Percentiles rank a stretch among this genome's conserved stretches.
These are phyloP conservation scores for Calliopsis andreniformis DNA, from an alignment of 1,140 invertebrate genomes.

Conservation along the genomic window DNA sequence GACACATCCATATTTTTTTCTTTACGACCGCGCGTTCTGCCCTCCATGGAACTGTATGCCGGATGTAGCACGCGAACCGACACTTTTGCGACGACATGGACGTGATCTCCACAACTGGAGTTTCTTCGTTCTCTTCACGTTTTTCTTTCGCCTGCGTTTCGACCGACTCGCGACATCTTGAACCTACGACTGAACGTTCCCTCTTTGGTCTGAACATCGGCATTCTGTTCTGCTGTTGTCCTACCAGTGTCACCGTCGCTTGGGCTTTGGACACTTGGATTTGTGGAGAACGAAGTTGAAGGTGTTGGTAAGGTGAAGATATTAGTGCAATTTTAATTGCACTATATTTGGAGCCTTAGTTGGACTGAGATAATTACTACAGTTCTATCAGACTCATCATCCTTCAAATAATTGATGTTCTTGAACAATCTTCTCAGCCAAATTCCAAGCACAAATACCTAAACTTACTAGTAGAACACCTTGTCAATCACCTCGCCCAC, in stretches of 20 bases:
- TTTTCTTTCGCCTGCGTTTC: neutral
- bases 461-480: too few relatives aligned
- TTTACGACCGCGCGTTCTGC: slow-evolving; percentile 67
- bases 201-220: neutral
- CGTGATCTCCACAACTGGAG: slow-evolving; percentile 48
- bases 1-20: slow-evolving; percentile 71
- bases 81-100: slow-evolving; percentile 60
- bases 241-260: neutral
- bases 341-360: too few relatives aligned
- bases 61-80: slow-evolving; percentile 61
- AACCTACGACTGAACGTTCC: neutral
- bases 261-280: neutral
- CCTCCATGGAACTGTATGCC: slow-evolving; percentile 59
- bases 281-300: neutral
- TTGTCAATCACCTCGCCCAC: too few relatives aligned
- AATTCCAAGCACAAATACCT: too few relatives aligned
- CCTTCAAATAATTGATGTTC: too few relatives aligned
- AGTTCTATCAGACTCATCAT: too few relatives aligned
- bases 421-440: too few relatives aligned
- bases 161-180: neutral
- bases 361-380: too few relatives aligned
- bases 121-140: neutral
- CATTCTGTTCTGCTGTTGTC: neutral
- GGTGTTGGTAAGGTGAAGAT: neutral
- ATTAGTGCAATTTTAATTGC: too few relatives aligned